phyloP scores from a whole-genome alignment of 2,113 vertebrate genomes.

The Indicator maculatus region DNA sequence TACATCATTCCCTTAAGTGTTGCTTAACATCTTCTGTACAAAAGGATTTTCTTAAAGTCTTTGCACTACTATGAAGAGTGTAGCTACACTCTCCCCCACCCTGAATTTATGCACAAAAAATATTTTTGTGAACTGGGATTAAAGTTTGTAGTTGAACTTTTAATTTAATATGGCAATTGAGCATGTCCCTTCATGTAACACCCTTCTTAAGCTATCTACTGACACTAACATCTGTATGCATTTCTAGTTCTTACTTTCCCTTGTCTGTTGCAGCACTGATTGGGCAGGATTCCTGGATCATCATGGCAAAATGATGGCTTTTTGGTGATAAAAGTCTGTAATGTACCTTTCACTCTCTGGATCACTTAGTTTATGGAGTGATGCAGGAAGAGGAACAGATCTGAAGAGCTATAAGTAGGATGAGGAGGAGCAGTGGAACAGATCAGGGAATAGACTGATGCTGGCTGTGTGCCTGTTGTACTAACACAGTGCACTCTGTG shows the following conservation, averaged over 20 bases:
- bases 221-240: background rate
- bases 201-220: background rate
- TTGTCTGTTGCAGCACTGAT: background rate
- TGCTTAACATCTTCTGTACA: background rate
- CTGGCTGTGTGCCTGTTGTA: constrained; percentile 36
- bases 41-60: background rate
- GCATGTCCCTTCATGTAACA: background rate
- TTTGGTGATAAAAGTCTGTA: background rate
- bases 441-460: constrained; percentile 22
- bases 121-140: background rate
- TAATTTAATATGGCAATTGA: background rate
- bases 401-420: background rate
- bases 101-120: background rate
- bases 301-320: background rate
- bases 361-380: background rate
- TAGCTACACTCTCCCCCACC: background rate
- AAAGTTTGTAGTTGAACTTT: background rate
- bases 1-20: background rate
- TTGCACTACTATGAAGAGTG: background rate
- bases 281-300: background rate
- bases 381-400: background rate
- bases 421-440: constrained; percentile 16
- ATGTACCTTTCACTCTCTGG: background rate
- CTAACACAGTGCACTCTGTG: background rate
- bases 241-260: background rate